Evolutionary conservation across 1,140 invertebrate genomes (phyloP).

Genomic region (Helicoverpa armigera): DNA sequence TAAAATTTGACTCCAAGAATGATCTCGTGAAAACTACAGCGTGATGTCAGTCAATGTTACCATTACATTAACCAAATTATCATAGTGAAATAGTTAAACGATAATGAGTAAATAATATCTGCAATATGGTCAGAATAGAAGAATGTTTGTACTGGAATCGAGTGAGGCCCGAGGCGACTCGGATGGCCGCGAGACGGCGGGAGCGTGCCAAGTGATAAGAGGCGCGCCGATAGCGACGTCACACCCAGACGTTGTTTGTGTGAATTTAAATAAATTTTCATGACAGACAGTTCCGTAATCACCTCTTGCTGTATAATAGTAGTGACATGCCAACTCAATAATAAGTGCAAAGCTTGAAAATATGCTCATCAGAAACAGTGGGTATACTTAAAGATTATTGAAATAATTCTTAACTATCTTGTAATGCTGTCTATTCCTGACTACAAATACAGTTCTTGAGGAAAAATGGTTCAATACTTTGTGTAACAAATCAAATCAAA

Average conservation of each 20-base stretch:
- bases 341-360: constrained; percentile 61
- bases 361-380: constrained; percentile 52
- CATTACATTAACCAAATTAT: background rate
- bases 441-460: background rate
- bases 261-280: constrained; percentile 87
- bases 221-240: constrained; percentile 85
- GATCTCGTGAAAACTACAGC: background rate
- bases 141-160: constrained; percentile 73
- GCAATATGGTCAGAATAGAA: constrained; percentile 53
- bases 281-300: constrained; percentile 86
- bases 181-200: constrained; percentile 79
- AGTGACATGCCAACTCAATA: constrained; percentile 80
- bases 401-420: constrained; percentile 11
- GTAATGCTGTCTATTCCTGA: background rate
- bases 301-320: constrained; percentile 78
- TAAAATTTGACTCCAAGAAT: constrained; percentile 14
- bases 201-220: constrained; percentile 86
- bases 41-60: constrained; percentile 6
- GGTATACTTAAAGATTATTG: constrained; percentile 11
- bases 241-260: constrained; percentile 86
- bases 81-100: background rate
- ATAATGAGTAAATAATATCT: constrained; percentile 52
- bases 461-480: constrained; percentile 1
- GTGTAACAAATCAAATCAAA: background rate
- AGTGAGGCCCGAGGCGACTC: constrained; percentile 73